A percentile compares a stretch with the other conserved stretches of the same genome.
Evolutionary conservation across 2,888 invertebrate genomes (phyloP).

Genomic region (Hirudinaria manillensis): DNA sequence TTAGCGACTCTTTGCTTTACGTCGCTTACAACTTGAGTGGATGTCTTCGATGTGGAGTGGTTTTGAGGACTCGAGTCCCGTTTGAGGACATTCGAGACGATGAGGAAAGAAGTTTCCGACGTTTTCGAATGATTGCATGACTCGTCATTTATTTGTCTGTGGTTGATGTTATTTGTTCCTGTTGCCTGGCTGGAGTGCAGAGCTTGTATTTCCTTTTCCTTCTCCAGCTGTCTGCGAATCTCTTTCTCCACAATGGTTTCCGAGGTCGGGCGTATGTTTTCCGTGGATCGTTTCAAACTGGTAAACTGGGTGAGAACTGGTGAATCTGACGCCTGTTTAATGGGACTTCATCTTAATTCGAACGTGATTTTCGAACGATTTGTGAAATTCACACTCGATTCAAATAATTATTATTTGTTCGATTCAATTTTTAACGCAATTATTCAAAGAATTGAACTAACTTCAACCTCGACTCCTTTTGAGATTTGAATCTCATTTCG

Average conservation of each 20-base stretch:
- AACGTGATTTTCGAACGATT: not conserved
- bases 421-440: not conserved
- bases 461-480: no score
- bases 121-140: not conserved
- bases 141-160: not conserved
- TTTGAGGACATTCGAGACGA: no score
- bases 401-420: no score
- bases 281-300: not conserved
- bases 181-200: not conserved
- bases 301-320: not conserved
- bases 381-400: no score
- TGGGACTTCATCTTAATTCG: not conserved
- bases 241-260: conserved; percentile 50
- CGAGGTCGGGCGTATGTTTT: conserved; percentile 37
- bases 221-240: conserved; percentile 47
- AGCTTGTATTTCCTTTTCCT: conserved; percentile 43
- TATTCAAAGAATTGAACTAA: no score
- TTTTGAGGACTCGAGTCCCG: not conserved
- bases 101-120: not conserved
- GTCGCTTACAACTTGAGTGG: not conserved
- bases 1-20: not conserved
- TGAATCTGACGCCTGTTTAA: no score
- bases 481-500: not conserved
- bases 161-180: not conserved
- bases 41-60: not conserved